A percentile compares a stretch with the other conserved stretches of the same genome.
Evolutionary conservation across 2,888 invertebrate genomes (phyloP).

Genomic region (Agonopterix arenella): DNA sequence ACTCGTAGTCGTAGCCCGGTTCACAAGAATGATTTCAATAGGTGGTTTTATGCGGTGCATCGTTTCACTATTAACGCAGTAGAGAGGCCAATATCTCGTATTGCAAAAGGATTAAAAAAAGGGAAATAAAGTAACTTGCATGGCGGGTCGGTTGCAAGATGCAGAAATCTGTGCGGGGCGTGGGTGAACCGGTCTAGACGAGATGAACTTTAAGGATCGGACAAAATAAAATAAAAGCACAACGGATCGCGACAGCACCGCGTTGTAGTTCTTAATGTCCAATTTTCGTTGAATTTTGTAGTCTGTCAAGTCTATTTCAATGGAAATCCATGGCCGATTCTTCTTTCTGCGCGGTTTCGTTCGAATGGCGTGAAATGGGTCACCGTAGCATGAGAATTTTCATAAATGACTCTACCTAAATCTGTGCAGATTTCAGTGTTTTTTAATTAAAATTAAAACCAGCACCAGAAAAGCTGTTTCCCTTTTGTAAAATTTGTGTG

Average conservation of each 20-base stretch:
- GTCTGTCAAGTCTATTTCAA: too few species aligned
- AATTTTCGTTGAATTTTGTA: background rate
- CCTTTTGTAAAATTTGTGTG: too few species aligned
- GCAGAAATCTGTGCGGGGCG: conserved; percentile 74
- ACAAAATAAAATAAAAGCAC: conserved; percentile 64
- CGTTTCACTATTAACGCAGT: conserved; percentile 54
- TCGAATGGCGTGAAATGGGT: too few species aligned
- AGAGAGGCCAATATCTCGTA: conserved; percentile 55
- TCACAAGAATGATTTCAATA: conserved; percentile 20
- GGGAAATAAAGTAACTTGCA: conserved; percentile 68
- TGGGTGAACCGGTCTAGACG: conserved; percentile 73
- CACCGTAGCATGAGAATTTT: too few species aligned
- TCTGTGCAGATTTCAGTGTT: too few species aligned
- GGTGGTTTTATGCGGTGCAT: conserved; percentile 33
- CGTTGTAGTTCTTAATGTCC: conserved; percentile 27
- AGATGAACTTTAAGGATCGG: conserved; percentile 71
- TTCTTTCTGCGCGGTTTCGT: too few species aligned
- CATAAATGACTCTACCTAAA: too few species aligned
- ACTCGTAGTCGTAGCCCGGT: background rate
- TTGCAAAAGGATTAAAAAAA: conserved; percentile 69
- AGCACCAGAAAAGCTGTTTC: too few species aligned
- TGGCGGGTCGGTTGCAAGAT: conserved; percentile 69
- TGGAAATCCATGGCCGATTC: too few species aligned
- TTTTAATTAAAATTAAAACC: too few species aligned
- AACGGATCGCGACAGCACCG: conserved; percentile 54